Evolutionary conservation across 2,888 invertebrate genomes (phyloP).

Genomic region (Limenitis camilla): DNA sequence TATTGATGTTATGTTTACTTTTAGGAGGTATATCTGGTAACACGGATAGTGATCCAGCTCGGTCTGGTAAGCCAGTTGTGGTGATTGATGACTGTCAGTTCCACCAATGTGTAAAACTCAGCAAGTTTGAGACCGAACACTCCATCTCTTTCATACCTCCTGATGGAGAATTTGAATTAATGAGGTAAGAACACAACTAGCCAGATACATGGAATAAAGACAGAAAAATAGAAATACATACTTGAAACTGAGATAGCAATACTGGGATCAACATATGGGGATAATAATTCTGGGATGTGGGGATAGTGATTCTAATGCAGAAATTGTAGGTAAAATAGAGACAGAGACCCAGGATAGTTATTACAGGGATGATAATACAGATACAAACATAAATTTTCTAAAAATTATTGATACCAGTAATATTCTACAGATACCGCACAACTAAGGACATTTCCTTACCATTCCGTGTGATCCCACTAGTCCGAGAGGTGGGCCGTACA

Average conservation of each 20-base stretch:
- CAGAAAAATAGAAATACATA: no score
- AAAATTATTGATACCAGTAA: background rate
- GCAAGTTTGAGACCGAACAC: constrained; percentile 93
- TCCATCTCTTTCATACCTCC: constrained; percentile 99
- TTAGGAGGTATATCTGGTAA: constrained; percentile 79
- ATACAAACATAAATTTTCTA: background rate
- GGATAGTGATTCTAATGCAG: no score
- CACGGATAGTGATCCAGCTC: constrained; percentile 84
- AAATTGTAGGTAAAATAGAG: no score
- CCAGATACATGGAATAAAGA: no score
- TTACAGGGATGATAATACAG: background rate
- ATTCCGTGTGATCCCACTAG: constrained; percentile 98
- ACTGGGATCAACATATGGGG: no score
- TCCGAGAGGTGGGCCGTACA: constrained; percentile 97
- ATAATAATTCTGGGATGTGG: no score
- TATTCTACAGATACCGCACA: constrained; percentile 87
- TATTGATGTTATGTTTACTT: background rate
- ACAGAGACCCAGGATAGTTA: no score
- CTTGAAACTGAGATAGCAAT: no score
- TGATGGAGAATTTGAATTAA: constrained; percentile 99
- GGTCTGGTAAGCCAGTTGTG: constrained; percentile 98
- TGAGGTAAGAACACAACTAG: constrained; percentile 83
- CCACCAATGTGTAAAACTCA: constrained; percentile 99
- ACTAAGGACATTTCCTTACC: constrained; percentile 99
- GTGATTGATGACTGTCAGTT: constrained; percentile 99